Evolutionary conservation across 2,113 vertebrate species (phyloP).

Genomic region (Cololabis saira): DNA sequence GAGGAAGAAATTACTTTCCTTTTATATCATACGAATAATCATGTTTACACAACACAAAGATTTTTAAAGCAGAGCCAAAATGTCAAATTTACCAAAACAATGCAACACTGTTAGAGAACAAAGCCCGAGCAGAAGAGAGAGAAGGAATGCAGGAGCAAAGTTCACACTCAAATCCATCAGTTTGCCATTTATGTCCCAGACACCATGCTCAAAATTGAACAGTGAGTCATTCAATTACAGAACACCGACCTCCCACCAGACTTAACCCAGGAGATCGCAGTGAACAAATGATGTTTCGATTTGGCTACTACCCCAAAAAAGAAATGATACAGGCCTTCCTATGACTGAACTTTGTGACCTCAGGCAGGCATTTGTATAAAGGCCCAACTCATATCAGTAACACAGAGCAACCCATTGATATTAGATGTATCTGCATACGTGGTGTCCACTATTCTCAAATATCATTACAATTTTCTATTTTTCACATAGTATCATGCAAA

Average conservation of each 20-base stretch:
- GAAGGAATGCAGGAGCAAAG: conserved; percentile 51
- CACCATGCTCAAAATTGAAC: conserved; percentile 8
- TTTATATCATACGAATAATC: conserved; percentile 9
- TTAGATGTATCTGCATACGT: no score
- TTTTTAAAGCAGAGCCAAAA: neutral
- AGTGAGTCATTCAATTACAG: neutral
- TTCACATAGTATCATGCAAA: no score
- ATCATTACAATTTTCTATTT: no score
- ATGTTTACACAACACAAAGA: conserved; percentile 7
- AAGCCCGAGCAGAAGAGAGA: conserved; percentile 32
- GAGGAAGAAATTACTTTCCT: conserved; percentile 1
- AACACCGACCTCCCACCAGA: neutral
- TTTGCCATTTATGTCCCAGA: conserved; percentile 15
- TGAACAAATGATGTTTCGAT: neutral
- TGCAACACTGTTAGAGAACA: conserved; percentile 55
- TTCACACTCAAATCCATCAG: conserved; percentile 19
- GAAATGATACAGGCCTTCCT: neutral
- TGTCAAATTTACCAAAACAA: conserved; percentile 34
- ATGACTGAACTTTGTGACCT: no score
- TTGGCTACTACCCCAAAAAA: neutral
- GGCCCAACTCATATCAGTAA: no score
- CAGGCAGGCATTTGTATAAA: no score
- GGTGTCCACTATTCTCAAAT: no score
- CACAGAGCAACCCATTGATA: no score
- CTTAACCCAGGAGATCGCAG: neutral